Conservation (phyloP, 2,888 invertebrate genomes). For the Resseliella maxima region DNA sequence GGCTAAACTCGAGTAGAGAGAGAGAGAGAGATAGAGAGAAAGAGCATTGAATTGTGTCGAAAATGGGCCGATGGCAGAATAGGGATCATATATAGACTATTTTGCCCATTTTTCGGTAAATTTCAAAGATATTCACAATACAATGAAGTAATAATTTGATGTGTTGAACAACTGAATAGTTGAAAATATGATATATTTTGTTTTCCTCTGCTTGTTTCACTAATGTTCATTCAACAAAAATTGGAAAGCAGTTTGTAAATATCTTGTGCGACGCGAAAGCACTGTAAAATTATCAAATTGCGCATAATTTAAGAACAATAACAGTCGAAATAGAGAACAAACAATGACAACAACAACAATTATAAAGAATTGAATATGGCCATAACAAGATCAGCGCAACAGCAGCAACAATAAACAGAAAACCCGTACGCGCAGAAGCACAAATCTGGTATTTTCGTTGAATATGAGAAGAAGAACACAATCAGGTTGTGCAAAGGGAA, state of each 20-base stretch:
- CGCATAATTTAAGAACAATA: slow-evolving; percentile 53
- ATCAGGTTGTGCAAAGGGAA: neutral
- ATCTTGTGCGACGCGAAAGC: neutral
- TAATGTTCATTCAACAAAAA: neutral
- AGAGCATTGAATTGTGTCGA: too few species aligned
- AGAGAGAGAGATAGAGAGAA: neutral
- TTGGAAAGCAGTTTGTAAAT: neutral
- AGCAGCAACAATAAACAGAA: neutral
- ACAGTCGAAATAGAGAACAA: slow-evolving; percentile 5
- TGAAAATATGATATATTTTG: neutral
- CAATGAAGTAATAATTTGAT: slow-evolving; percentile 37
- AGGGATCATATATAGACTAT: neutral
- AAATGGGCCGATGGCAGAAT: too few species aligned
- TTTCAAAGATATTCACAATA: neutral
- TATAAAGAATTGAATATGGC: slow-evolving; percentile 8
- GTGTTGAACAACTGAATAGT: neutral
- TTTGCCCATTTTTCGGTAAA: neutral
- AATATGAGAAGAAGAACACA: neutral
- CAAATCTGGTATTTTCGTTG: neutral
- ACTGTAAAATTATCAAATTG: slow-evolving; percentile 24
- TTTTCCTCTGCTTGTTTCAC: neutral
- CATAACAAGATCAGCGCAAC: slow-evolving; percentile 4
- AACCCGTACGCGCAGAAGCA: slow-evolving; percentile 9
- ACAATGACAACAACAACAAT: slow-evolving; percentile 44
- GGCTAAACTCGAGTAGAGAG: neutral